These are phyloP conservation scores for Drosophila santomea DNA, from an alignment of 1,140 invertebrate genomes.

Conservation along the genomic window DNA sequence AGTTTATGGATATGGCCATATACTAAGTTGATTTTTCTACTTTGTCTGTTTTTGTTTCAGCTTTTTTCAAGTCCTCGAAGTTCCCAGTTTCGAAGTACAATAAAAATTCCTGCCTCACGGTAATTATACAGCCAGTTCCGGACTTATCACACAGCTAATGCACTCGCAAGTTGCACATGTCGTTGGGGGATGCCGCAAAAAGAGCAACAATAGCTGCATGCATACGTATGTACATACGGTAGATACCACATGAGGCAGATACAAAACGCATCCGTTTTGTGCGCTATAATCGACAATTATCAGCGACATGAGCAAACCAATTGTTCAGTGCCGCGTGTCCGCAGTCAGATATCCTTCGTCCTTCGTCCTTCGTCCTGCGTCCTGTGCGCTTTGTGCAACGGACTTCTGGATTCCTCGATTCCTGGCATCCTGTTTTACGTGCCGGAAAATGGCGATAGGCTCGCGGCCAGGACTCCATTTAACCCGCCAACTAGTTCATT, in stretches of 20 bases:
- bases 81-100: too few relatives aligned
- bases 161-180: constrained; percentile 25
- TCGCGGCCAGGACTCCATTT: constrained; percentile 11
- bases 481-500: constrained; percentile 17
- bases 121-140: neutral
- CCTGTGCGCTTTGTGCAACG: neutral
- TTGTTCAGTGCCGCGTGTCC: constrained; percentile 51
- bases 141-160: constrained; percentile 29
- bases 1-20: too few relatives aligned
- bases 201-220: constrained; percentile 31
- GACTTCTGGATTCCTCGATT: neutral
- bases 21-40: too few relatives aligned
- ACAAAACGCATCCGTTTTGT: constrained; percentile 69
- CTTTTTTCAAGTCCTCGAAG: too few relatives aligned
- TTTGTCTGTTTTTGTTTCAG: too few relatives aligned
- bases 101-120: too few relatives aligned
- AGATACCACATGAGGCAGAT: neutral
- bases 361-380: neutral
- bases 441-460: constrained; percentile 30
- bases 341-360: constrained; percentile 4
- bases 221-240: constrained; percentile 2
- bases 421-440: constrained; percentile 11
- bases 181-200: constrained; percentile 20
- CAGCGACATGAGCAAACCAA: constrained; percentile 80
- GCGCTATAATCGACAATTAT: constrained; percentile 74